Evolutionary conservation across 2,113 vertebrate genomes (phyloP).

Genomic region (Hippocampus barbouri): DNA sequence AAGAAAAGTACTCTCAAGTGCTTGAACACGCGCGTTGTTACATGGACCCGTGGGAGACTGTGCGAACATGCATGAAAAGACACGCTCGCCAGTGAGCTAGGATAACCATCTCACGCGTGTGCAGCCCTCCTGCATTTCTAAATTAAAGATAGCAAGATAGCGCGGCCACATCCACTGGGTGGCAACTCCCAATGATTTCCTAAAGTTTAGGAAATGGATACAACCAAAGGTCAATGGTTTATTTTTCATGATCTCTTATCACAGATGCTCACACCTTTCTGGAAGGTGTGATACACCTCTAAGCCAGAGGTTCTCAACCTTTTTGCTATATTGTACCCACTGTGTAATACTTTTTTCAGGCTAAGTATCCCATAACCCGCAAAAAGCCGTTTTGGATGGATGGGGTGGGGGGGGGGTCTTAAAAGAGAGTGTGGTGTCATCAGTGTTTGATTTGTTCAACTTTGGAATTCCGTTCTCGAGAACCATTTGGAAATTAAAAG

Average conservation of each 20-base stretch:
- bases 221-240: slow-evolving; percentile 61
- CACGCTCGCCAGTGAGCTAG: slow-evolving; percentile 47
- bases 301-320: background rate
- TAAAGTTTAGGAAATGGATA: slow-evolving; percentile 59
- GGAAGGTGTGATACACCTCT: slow-evolving; percentile 9
- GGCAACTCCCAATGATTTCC: slow-evolving; percentile 48
- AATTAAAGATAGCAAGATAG: slow-evolving; percentile 77
- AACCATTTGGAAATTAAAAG: no score
- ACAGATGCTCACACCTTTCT: slow-evolving; percentile 23
- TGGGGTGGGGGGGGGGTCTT: no score
- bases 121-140: slow-evolving; percentile 66
- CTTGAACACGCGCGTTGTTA: slow-evolving; percentile 25
- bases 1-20: slow-evolving; percentile 44
- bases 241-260: slow-evolving; percentile 63
- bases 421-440: no score
- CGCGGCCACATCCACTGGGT: slow-evolving; percentile 30
- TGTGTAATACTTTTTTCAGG: no score
- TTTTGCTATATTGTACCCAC: no score
- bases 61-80: slow-evolving; percentile 59
- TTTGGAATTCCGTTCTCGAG: no score
- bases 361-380: no score
- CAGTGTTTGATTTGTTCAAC: no score
- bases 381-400: no score
- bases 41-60: slow-evolving; percentile 42
- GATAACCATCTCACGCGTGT: slow-evolving; percentile 66